A percentile compares a stretch with the other conserved stretches of the same genome.
phyloP scores from a whole-genome alignment of 1,140 invertebrate species.

The Danaus melanippus region DNA sequence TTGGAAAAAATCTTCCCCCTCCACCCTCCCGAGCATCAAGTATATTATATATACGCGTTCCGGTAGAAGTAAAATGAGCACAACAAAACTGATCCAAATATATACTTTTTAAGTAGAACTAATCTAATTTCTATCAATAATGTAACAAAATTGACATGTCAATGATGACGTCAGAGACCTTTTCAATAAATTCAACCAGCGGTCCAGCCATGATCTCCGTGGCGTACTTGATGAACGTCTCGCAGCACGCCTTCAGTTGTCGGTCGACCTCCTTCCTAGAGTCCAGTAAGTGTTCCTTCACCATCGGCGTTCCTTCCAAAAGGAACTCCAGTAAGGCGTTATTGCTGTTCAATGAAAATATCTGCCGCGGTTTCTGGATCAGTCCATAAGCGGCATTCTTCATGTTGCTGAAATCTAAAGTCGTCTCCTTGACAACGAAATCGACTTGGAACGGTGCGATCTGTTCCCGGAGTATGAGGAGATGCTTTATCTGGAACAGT shows the following conservation, averaged over 20 bases:
- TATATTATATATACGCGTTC: no score
- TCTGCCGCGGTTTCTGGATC: conserved; percentile 86
- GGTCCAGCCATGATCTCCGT: conserved; percentile 84
- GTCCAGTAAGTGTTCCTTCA: conserved; percentile 92
- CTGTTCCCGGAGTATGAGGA: conserved; percentile 96
- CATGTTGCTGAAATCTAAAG: conserved; percentile 91
- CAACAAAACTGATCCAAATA: no score
- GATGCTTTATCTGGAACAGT: conserved; percentile 97
- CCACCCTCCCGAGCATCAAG: no score
- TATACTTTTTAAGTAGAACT: no score
- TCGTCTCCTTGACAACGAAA: conserved; percentile 93
- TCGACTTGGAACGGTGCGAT: conserved; percentile 98
- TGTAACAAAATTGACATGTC: no score
- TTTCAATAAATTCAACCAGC: conserved; percentile 81
- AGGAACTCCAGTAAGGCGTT: conserved; percentile 95
- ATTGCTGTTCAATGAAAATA: conserved; percentile 91
- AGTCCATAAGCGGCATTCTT: conserved; percentile 90
- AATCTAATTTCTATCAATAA: no score
- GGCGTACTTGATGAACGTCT: conserved; percentile 88
- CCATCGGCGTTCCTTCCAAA: conserved; percentile 90
- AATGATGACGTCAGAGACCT: conserved; percentile 64
- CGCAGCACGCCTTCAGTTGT: conserved; percentile 93
- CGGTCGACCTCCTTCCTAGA: conserved; percentile 96
- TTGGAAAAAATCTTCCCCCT: no score
- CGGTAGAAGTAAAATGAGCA: no score